A percentile compares a stretch with the other conserved stretches of the same genome.
phyloP scores from a whole-genome alignment of 2,797 vertebrate species.

The Lithobates pipiens region DNA sequence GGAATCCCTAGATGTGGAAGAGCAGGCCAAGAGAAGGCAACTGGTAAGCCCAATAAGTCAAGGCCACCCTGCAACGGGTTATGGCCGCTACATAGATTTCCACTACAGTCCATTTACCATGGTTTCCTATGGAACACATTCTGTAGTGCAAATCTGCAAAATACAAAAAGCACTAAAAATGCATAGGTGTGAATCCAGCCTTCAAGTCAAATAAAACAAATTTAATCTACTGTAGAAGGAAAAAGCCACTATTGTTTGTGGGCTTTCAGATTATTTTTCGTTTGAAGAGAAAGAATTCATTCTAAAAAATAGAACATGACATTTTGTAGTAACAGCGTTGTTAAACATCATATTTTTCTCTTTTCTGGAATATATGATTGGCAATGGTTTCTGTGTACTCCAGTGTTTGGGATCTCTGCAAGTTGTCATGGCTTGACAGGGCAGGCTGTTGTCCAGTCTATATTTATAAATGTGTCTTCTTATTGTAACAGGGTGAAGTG shows the following conservation, averaged over 20 bases:
- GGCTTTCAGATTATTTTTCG: neutral
- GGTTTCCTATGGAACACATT: too few relatives aligned
- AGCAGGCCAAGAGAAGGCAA: too few relatives aligned
- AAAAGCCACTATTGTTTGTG: neutral
- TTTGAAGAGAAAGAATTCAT: neutral
- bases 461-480: slow-evolving; percentile 9
- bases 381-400: neutral
- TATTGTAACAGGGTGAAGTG: neutral
- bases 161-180: too few relatives aligned
- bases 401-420: neutral
- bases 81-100: too few relatives aligned
- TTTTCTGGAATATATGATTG: slow-evolving; percentile 8
- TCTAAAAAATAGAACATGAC: neutral
- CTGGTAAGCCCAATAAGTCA: too few relatives aligned
- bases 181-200: too few relatives aligned
- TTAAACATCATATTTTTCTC: neutral
- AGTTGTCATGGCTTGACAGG: neutral
- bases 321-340: neutral
- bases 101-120: too few relatives aligned
- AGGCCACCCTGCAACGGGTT: too few relatives aligned
- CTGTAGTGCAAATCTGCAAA: too few relatives aligned
- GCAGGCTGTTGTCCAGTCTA: neutral
- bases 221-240: too few relatives aligned
- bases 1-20: too few relatives aligned
- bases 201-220: too few relatives aligned